These are phyloP conservation scores for Macrotis lagotis DNA, from an alignment of 2,113 vertebrate species.

Conservation along the genomic window DNA sequence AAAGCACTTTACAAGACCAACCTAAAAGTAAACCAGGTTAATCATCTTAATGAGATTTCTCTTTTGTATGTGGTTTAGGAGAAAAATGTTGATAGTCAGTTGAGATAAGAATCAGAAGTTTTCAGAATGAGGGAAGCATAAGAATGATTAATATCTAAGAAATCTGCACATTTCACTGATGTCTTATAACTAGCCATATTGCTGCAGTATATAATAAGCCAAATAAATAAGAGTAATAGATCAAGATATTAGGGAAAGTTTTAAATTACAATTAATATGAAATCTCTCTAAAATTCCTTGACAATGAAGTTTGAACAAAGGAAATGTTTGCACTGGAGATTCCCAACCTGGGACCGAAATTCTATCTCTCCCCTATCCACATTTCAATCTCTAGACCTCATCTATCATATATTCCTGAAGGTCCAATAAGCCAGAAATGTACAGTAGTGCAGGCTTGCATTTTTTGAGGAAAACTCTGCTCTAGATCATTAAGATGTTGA, in stretches of 20 bases:
- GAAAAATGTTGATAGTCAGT: not conserved
- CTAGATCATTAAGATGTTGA: not conserved
- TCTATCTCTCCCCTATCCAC: not conserved
- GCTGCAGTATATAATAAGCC: not conserved
- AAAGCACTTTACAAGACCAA: not conserved
- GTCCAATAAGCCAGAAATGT: not conserved
- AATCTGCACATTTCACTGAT: not conserved
- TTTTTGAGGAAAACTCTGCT: not conserved
- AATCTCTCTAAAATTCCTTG: not conserved
- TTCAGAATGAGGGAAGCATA: not conserved
- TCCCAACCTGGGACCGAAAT: not conserved
- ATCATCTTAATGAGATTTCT: not conserved
- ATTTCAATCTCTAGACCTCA: not conserved
- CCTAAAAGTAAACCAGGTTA: not conserved
- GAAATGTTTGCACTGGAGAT: not conserved
- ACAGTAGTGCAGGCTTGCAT: not conserved
- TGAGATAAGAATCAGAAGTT: not conserved
- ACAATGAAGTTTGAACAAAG: not conserved
- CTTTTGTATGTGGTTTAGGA: not conserved
- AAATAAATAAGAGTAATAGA: not conserved
- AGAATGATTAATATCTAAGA: no score
- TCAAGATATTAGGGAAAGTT: not conserved
- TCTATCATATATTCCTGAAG: not conserved
- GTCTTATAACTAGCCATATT: not conserved
- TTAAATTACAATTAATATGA: not conserved